Evolutionary conservation across 2,888 invertebrate species (phyloP), one percentile per base, ranked within the genome.

Genomic region (Arge pagana): DNA sequence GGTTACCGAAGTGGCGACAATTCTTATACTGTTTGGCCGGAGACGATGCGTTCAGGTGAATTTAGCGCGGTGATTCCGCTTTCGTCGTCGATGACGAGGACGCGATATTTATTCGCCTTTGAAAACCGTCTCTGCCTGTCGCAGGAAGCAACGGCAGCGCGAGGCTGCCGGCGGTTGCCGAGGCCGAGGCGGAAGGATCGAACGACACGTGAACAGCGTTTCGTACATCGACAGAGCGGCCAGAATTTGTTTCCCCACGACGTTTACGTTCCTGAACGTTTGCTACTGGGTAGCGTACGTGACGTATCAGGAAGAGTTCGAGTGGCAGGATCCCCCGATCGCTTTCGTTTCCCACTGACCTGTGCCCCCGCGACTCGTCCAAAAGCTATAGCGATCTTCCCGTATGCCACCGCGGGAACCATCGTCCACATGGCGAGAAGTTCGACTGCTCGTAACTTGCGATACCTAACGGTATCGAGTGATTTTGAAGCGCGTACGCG

Each of bases 241-340:
- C 0, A 81, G 94, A 40, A 79, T 92, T 40, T 79, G 92, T 40
- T 92, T 93, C 71, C 95, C 96, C 2, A 85, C 90, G 8, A 90
- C 92, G 1, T 96, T 96, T 71, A 85, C 87, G 0, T 76, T 92
- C 0, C 86, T 96, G 57, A 96, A 95, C 74, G 78, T 95, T 48
- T 85, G 89, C 68, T 96, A 96, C 77, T 96, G 96, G 95, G 78
- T 91, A 74, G 84, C 87, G 28, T 93, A 92, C 74, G 88, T 88
- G 11, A 86, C 87, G 67, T 88, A 87, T 55, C 89, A 87, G 66
- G 86, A 87, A 57, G 86, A 87, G 68, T 88, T 88, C 71, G 83
- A 85, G 56, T 87, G 87, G 87, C 85, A 84, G 49, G 86, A 87
- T 73, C 84, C 84, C 60, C 84, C 85, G 63, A 80, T 85, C 55